These are phyloP conservation scores for Sarcophaga bullata DNA, from an alignment of 1,140 invertebrate genomes.

Conservation along the genomic window DNA sequence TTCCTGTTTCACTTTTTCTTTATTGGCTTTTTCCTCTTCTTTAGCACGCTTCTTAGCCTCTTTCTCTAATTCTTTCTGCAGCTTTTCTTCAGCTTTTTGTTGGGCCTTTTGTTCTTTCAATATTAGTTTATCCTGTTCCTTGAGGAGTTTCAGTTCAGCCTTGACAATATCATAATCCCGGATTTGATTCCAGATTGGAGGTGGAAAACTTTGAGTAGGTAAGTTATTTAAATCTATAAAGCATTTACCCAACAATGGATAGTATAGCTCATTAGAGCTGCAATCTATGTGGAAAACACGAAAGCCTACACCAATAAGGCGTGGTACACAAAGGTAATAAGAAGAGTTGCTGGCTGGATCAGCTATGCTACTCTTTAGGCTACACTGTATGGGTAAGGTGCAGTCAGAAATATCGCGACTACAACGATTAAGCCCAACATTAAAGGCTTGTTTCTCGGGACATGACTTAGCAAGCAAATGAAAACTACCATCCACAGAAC, in stretches of 20 bases:
- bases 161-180: constrained; percentile 57
- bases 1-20: constrained; percentile 30
- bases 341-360: constrained; percentile 47
- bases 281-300: constrained; percentile 59
- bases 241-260: constrained; percentile 43
- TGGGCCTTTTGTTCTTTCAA: constrained; percentile 52
- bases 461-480: constrained; percentile 44
- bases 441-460: constrained; percentile 48
- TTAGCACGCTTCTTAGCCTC: constrained; percentile 57
- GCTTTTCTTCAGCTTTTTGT: constrained; percentile 55
- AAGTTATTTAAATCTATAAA: constrained; percentile 40
- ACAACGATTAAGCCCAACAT: constrained; percentile 49
- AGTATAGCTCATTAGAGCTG: constrained; percentile 50
- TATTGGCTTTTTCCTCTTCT: constrained; percentile 49
- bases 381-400: constrained; percentile 46
- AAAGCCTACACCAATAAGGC: constrained; percentile 39
- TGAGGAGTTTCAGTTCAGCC: constrained; percentile 54
- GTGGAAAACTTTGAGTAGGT: not conserved
- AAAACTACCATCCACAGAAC: constrained; percentile 19
- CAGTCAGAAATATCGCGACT: constrained; percentile 54
- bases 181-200: constrained; percentile 10
- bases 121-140: constrained; percentile 54
- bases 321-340: constrained; percentile 55
- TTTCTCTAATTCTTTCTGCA: constrained; percentile 56
- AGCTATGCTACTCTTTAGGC: constrained; percentile 46